Evolutionary conservation across 2,797 vertebrate species (phyloP).

Genomic region (Galagoides demidoff): DNA sequence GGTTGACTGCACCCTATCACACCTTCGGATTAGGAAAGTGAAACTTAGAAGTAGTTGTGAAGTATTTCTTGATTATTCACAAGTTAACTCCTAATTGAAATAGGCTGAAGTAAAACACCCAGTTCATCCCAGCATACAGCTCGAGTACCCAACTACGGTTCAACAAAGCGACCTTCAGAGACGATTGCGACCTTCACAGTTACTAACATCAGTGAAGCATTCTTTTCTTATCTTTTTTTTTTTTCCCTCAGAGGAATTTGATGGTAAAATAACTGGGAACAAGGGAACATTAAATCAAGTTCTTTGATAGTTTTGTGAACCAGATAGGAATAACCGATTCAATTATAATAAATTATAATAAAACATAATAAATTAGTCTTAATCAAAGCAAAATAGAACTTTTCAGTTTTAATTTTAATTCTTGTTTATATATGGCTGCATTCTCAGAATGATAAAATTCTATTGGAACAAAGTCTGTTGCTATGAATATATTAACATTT

Average conservation of each 20-base stretch:
- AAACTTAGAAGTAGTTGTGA: conserved; percentile 86
- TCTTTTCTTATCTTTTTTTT: conserved; percentile 14
- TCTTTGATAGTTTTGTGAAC: conserved; percentile 70
- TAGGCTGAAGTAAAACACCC: conserved; percentile 80
- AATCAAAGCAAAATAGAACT: background rate
- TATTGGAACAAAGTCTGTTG: background rate
- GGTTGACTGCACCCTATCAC: conserved; percentile 88
- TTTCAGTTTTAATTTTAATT: conserved; percentile 29
- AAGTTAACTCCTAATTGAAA: conserved; percentile 87
- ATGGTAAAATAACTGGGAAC: conserved; percentile 78
- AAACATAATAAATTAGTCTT: background rate
- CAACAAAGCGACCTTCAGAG: conserved; percentile 85
- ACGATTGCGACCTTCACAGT: conserved; percentile 87
- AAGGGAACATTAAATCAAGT: conserved; percentile 70
- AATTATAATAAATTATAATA: too few relatives aligned
- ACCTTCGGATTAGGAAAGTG: conserved; percentile 87
- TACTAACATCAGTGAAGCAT: conserved; percentile 70
- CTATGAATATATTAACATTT: background rate
- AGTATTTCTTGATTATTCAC: conserved; percentile 88
- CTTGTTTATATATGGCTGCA: background rate
- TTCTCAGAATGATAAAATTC: background rate
- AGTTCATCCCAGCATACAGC: conserved; percentile 70
- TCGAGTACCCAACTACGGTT: conserved; percentile 84
- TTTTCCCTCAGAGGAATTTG: conserved; percentile 75
- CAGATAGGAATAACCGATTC: background rate